Percentiles rank a stretch among this genome's conserved stretches.
phyloP scores from a whole-genome alignment of 2,888 invertebrate species.

The Melinopterus prodromus region DNA sequence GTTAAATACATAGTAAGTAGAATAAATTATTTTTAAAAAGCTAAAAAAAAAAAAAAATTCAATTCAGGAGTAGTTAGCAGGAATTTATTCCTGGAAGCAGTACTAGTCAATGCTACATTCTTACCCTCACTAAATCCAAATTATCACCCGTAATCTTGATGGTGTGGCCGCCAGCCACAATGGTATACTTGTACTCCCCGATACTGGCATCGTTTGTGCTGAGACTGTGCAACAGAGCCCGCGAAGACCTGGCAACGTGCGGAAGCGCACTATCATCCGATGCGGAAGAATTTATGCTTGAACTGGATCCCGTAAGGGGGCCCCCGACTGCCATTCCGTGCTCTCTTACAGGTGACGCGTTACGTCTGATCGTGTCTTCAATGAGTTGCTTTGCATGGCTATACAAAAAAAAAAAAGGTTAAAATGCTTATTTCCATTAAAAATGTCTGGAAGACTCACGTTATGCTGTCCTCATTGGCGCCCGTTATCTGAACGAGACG shows the following conservation, averaged over 20 bases:
- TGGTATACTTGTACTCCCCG: constrained; percentile 90
- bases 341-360: constrained; percentile 88
- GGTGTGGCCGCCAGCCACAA: constrained; percentile 79
- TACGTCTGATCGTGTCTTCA: constrained; percentile 93
- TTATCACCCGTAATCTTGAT: constrained; percentile 87
- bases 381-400: constrained; percentile 93
- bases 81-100: too few relatives aligned
- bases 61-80: not conserved
- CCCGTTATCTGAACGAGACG: constrained; percentile 95
- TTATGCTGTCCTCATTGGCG: constrained; percentile 91
- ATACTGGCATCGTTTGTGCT: constrained; percentile 85
- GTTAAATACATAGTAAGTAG: too few relatives aligned
- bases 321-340: constrained; percentile 67
- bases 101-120: constrained; percentile 42
- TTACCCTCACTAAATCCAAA: constrained; percentile 84
- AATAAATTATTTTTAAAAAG: not conserved
- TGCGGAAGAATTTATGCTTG: constrained; percentile 80
- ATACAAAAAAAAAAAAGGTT: constrained; percentile 43
- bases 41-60: not conserved
- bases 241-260: constrained; percentile 64
- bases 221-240: constrained; percentile 77
- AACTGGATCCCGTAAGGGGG: constrained; percentile 75
- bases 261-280: constrained; percentile 68
- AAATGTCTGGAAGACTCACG: constrained; percentile 67
- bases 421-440: constrained; percentile 28